Evolutionary conservation across 2,888 invertebrate genomes (phyloP).

Genomic region (Acrobasis suavella): DNA sequence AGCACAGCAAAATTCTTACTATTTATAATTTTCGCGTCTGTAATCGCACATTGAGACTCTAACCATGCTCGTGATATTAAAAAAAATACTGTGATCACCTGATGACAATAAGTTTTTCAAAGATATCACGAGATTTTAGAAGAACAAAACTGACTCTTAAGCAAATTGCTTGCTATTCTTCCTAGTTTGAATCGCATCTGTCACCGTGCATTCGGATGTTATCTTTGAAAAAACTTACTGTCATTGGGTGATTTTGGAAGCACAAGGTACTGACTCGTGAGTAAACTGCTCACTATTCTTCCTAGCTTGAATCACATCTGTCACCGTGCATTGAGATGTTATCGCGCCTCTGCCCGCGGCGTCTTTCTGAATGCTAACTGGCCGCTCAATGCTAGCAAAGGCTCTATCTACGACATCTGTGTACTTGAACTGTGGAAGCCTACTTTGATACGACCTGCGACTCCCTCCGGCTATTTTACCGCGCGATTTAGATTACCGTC

Average conservation of each 20-base stretch:
- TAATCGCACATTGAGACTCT: slow-evolving; percentile 55
- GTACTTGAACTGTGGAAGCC: slow-evolving; percentile 50
- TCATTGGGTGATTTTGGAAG: not conserved
- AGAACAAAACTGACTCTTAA: slow-evolving; percentile 24
- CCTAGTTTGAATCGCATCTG: slow-evolving; percentile 36
- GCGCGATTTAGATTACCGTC: slow-evolving; percentile 69
- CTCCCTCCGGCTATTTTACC: slow-evolving; percentile 72
- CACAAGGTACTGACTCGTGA: slow-evolving; percentile 24
- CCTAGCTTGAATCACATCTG: slow-evolving; percentile 37
- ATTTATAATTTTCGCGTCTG: too few species aligned
- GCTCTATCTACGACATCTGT: slow-evolving; percentile 65
- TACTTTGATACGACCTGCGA: slow-evolving; percentile 59
- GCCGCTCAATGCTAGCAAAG: slow-evolving; percentile 62
- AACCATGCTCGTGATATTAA: slow-evolving; percentile 76
- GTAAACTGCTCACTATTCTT: slow-evolving; percentile 29
- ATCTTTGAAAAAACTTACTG: slow-evolving; percentile 77
- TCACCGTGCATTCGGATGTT: slow-evolving; percentile 61
- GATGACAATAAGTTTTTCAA: too few species aligned
- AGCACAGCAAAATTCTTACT: too few species aligned
- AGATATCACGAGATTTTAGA: too few species aligned
- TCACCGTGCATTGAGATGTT: slow-evolving; percentile 61
- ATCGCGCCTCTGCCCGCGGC: slow-evolving; percentile 74
- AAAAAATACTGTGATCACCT: too few species aligned
- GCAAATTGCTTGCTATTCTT: slow-evolving; percentile 29
- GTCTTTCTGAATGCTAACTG: slow-evolving; percentile 80